Evolutionary conservation across 2,888 invertebrate species (phyloP).

Genomic region (Agrotis ipsilon): DNA sequence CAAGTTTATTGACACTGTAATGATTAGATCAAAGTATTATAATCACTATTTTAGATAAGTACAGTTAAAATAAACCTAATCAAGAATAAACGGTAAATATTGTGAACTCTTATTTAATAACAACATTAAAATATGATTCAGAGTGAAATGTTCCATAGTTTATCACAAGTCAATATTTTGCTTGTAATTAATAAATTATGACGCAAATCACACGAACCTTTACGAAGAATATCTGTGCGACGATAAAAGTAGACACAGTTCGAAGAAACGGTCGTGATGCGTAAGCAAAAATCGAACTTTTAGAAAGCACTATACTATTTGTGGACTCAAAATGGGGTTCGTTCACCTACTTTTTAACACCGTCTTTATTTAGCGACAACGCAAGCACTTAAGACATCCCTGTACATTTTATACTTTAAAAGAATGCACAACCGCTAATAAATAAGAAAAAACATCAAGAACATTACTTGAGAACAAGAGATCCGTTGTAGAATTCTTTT

Average conservation of each 20-base stretch:
- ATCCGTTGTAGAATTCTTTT: conserved; percentile 74
- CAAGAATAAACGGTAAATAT: conserved; percentile 10
- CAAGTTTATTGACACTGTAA: neutral
- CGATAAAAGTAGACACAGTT: conserved; percentile 18
- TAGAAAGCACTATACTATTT: conserved; percentile 67
- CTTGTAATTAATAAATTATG: conserved; percentile 28
- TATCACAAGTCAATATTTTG: conserved; percentile 19
- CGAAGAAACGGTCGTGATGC: conserved; percentile 48
- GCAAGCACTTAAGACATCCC: conserved; percentile 6
- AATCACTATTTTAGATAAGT: neutral
- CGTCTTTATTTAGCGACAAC: conserved; percentile 29
- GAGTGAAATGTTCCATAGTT: neutral
- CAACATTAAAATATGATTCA: neutral
- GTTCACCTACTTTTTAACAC: conserved; percentile 68
- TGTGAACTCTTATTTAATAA: neutral
- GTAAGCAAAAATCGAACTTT: conserved; percentile 66
- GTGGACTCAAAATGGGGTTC: conserved; percentile 65
- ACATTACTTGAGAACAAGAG: conserved; percentile 68
- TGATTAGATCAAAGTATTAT: conserved; percentile 9
- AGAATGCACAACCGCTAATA: conserved; percentile 22
- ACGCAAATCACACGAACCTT: conserved; percentile 6
- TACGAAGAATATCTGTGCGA: neutral
- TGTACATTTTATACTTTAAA: conserved; percentile 12
- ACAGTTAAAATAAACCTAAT: neutral
- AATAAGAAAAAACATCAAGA: conserved; percentile 66